phyloP scores from a whole-genome alignment of 2,797 vertebrate species.

The Acanthiza pusilla region DNA sequence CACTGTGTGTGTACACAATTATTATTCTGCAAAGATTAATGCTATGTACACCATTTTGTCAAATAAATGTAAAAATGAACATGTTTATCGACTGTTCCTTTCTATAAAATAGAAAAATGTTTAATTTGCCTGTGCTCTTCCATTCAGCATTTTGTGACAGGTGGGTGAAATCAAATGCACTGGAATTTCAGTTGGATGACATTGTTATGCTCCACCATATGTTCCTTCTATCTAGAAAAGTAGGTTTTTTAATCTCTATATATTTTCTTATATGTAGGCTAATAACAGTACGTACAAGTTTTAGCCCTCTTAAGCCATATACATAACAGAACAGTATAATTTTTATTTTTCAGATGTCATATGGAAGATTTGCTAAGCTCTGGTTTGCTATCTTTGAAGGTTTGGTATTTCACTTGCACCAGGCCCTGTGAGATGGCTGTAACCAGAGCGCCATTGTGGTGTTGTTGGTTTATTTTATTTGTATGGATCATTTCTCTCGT shows the following conservation, averaged over 20 bases:
- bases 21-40: background rate
- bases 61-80: slow-evolving; percentile 29
- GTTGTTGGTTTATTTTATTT: background rate
- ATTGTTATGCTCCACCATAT: accelerated
- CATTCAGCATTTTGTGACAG: background rate
- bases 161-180: background rate
- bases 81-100: background rate
- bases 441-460: background rate
- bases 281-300: background rate
- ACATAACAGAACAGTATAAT: background rate
- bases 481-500: background rate
- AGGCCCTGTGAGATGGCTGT: background rate
- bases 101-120: background rate
- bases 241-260: accelerated
- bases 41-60: background rate
- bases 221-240: background rate
- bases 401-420: background rate
- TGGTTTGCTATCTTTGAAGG: background rate
- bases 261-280: accelerated
- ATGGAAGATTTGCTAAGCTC: background rate
- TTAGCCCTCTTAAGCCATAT: background rate
- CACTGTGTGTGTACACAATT: background rate
- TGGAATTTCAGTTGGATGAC: background rate
- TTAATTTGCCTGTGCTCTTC: background rate
- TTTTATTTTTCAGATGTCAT: background rate